These are phyloP conservation scores for Neodontobutis hainanensis DNA, from an alignment of 2,113 vertebrate genomes.

Conservation along the genomic window DNA sequence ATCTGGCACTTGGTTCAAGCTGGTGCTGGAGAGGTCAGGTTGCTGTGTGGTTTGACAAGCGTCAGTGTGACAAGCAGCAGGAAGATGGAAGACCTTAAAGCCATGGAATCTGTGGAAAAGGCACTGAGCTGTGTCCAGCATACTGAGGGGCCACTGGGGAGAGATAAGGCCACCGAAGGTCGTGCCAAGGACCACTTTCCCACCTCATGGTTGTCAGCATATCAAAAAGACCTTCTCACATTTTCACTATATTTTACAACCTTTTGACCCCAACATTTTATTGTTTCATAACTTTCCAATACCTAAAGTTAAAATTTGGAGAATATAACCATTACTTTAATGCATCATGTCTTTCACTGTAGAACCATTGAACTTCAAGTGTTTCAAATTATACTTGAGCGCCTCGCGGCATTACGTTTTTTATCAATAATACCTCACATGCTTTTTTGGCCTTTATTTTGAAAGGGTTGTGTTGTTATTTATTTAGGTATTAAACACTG, in stretches of 20 bases:
- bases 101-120: conserved; percentile 20
- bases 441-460: too few relatives aligned
- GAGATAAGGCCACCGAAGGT: conserved; percentile 21
- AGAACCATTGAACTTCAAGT: too few relatives aligned
- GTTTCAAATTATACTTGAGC: too few relatives aligned
- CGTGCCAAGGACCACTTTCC: conserved; percentile 7
- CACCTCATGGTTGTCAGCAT: conserved; percentile 17
- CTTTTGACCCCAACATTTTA: neutral
- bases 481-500: too few relatives aligned
- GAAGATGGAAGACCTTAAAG: conserved; percentile 31
- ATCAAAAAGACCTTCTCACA: conserved; percentile 21
- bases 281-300: neutral
- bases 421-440: too few relatives aligned
- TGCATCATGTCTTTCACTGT: too few relatives aligned
- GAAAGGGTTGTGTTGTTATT: too few relatives aligned
- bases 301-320: neutral
- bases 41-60: conserved; percentile 29
- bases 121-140: conserved; percentile 50
- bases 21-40: neutral
- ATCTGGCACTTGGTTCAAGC: neutral
- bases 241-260: conserved; percentile 4
- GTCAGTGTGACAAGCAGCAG: conserved; percentile 39
- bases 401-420: too few relatives aligned
- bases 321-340: neutral
- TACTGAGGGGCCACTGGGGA: conserved; percentile 19